Evolutionary conservation across 2,113 vertebrate species (phyloP).

Genomic region (Notarius lentiginosus): DNA sequence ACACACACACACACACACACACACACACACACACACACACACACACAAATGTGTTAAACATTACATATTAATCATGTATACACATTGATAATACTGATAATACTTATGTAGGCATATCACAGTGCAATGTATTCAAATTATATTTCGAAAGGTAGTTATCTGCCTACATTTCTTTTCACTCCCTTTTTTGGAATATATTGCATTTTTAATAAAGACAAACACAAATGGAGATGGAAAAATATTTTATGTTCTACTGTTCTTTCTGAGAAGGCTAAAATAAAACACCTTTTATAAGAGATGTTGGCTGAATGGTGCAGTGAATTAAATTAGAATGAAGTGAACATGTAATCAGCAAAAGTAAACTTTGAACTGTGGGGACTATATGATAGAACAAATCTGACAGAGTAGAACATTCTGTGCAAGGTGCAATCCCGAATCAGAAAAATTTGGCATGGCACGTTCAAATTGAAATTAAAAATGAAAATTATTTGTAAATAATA

Average conservation of each 20-base stretch:
- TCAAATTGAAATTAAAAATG: no score
- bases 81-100: background rate
- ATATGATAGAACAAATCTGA: background rate
- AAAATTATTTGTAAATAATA: no score
- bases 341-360: background rate
- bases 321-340: background rate
- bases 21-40: conserved; percentile 11
- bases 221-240: background rate
- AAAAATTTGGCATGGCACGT: no score
- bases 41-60: background rate
- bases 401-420: background rate
- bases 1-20: background rate
- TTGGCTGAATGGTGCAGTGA: background rate
- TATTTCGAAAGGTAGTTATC: background rate
- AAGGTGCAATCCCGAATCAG: background rate
- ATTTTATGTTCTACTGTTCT: background rate
- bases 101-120: background rate
- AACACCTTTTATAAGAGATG: background rate
- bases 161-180: background rate
- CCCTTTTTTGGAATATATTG: background rate
- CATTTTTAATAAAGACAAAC: background rate
- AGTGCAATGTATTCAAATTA: conserved; percentile 4
- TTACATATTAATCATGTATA: background rate
- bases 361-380: background rate
- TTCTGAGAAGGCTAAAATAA: conserved; percentile 16